Base-by-base conservation (phyloP, 2,797 vertebrate species). In the Dendrocincla tyrannina region DNA sequence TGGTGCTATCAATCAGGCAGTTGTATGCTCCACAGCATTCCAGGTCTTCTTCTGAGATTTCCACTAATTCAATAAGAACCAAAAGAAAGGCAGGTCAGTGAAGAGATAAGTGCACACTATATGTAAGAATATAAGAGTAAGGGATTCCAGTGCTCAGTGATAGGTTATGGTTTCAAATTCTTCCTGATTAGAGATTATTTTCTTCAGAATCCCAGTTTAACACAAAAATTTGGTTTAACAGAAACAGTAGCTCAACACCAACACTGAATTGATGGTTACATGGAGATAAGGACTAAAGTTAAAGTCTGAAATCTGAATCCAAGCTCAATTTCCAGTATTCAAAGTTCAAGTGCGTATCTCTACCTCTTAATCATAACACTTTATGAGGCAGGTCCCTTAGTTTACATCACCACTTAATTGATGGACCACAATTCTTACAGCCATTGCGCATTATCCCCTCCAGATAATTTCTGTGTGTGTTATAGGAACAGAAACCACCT, bases 1-100 rank as follows among this genome's bases (percentile, higher is more conserved):
- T 96, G 13, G 58, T 42, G 47, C 56, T 56, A 19, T 35, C 56
- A 25, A 66, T 89, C 50, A 92, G 37, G 41, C 97, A 97, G 70
- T 97, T 93, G 74, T 96, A 46, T 0, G 96, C 96, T 23, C 97
- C 97, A 7, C 97, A 98, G 60, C 97, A 96, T 56, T 53, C 69
- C 77, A 97, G 85, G 20, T 91, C 84, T 88, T 88, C 88, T 72
- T 91, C 95, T 49, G 83, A 76, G 81, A 89, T 52, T 53, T 93
- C 66, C 49, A 17, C 97, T 97, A 58, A 60, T 74, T 76, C 35
- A 64, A 27, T 84, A 76, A 82, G 46, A 85, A 64, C 8, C 33
- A n/a, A 67, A 82, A 41, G 52, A 93, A 87, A 78, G n/a, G 17
- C 24, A 64, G 11, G 52, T 66, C 60, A 95, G 17, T 10, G 75